phyloP scores from a whole-genome alignment of 1,140 invertebrate species.

The Colletes latitarsis region DNA sequence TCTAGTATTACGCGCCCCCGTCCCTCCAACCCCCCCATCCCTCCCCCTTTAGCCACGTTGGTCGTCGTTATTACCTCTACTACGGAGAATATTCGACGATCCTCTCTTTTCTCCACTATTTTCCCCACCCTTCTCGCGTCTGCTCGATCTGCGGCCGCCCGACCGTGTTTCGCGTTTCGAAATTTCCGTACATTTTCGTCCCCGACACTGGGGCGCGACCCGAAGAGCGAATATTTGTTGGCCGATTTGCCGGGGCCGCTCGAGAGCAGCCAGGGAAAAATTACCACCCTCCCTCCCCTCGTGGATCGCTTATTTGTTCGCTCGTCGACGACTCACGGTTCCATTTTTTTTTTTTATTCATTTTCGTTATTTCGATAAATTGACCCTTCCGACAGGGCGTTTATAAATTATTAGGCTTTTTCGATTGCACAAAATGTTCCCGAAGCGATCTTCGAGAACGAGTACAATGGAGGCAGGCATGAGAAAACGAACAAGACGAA shows the following conservation, averaged over 20 bases:
- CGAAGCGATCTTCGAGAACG: too few species aligned
- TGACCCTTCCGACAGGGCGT: too few species aligned
- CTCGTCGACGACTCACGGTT: too few species aligned
- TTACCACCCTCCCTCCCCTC: too few species aligned
- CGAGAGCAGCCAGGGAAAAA: neutral
- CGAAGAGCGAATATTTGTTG: conserved; percentile 5
- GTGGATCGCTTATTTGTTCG: too few species aligned
- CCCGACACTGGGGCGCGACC: neutral
- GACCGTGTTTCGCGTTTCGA: conserved; percentile 21
- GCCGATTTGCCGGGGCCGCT: neutral
- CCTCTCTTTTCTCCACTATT: conserved; percentile 50
- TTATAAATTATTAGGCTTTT: too few species aligned
- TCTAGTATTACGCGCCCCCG: conserved; percentile 71
- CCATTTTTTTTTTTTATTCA: too few species aligned
- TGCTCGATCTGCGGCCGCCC: neutral
- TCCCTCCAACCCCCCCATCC: conserved; percentile 63
- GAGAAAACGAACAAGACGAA: too few species aligned
- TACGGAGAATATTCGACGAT: conserved; percentile 48
- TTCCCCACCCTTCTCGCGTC: conserved; percentile 16
- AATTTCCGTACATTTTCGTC: conserved; percentile 41
- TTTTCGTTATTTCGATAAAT: too few species aligned
- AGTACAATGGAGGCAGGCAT: too few species aligned
- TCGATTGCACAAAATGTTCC: too few species aligned
- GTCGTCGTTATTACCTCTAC: conserved; percentile 73
- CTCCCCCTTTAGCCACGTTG: conserved; percentile 33